phyloP scores from a whole-genome alignment of 2,888 invertebrate genomes.

The Patella pellucida region DNA sequence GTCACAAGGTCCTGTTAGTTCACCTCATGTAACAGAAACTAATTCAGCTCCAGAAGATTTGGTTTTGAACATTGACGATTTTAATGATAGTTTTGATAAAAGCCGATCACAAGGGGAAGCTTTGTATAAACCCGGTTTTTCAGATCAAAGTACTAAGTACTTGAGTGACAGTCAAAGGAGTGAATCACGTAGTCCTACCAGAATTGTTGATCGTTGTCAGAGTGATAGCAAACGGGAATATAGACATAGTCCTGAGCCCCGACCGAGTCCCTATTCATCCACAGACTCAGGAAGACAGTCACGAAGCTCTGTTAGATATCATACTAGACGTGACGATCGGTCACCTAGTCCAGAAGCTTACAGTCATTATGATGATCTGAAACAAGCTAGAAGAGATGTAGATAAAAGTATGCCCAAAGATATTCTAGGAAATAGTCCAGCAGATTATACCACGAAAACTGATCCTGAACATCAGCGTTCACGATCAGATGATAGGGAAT shows the following conservation, averaged over 20 bases:
- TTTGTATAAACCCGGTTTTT: not conserved
- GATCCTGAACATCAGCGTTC: not conserved
- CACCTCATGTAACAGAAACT: constrained; percentile 15
- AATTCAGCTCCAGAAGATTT: constrained; percentile 2
- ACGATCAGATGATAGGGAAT: not conserved
- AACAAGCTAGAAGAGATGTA: constrained; percentile 52
- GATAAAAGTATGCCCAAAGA: constrained; percentile 29
- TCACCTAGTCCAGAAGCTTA: constrained; percentile 9
- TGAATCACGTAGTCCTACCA: constrained; percentile 12
- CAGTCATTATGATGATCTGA: constrained; percentile 43
- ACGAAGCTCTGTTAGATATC: not conserved
- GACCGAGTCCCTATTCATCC: constrained; percentile 2
- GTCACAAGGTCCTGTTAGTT: constrained; percentile 29
- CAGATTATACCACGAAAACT: too few relatives aligned
- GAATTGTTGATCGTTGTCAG: not conserved
- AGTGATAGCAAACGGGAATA: not conserved
- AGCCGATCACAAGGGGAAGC: not conserved
- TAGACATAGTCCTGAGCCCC: constrained; percentile 11
- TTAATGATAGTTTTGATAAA: constrained; percentile 11
- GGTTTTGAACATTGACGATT: not conserved
- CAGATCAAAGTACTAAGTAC: not conserved
- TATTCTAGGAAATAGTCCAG: not conserved
- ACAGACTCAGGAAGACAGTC: constrained; percentile 12
- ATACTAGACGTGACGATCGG: not conserved
- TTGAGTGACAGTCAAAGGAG: not conserved